Percentiles rank a stretch among this genome's conserved stretches.
Evolutionary conservation across 2,113 vertebrate genomes (phyloP).

Genomic region (Ophthalmolycus amberensis): DNA sequence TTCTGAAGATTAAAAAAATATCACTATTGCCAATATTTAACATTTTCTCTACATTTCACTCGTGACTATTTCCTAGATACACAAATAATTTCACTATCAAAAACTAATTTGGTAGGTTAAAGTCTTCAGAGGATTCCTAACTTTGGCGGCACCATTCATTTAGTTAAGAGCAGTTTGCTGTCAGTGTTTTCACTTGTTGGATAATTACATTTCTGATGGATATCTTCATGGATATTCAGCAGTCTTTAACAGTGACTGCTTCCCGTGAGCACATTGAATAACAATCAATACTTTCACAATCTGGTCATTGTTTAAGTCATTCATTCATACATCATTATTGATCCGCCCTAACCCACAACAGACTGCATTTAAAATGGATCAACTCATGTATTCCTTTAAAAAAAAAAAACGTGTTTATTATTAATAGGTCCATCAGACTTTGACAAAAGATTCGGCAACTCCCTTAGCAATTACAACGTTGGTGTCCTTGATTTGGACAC

Average conservation of each 20-base stretch:
- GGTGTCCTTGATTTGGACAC: conserved; percentile 13
- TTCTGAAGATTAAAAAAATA: not conserved
- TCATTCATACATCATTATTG: conserved; percentile 12
- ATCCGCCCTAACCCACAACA: not conserved
- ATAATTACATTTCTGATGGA: not conserved
- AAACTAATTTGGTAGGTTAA: not conserved
- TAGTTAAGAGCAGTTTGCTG: not conserved
- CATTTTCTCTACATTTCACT: not conserved
- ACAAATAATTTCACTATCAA: not conserved
- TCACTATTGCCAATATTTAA: not conserved
- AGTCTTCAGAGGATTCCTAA: not conserved
- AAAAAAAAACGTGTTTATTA: not conserved
- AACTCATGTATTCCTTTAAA: not conserved
- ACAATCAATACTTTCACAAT: conserved; percentile 14
- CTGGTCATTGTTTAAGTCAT: not conserved
- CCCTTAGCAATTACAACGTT: not conserved
- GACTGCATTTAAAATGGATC: not conserved
- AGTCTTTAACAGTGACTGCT: not conserved
- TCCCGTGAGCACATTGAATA: not conserved
- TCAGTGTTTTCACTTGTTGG: not conserved
- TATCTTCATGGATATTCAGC: not conserved
- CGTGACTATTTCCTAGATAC: not conserved
- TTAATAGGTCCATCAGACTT: not conserved
- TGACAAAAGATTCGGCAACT: not conserved
- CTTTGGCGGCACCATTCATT: not conserved